Evolutionary conservation across 1,140 invertebrate genomes (phyloP).

Genomic region (Trinorchestia longiramus): DNA sequence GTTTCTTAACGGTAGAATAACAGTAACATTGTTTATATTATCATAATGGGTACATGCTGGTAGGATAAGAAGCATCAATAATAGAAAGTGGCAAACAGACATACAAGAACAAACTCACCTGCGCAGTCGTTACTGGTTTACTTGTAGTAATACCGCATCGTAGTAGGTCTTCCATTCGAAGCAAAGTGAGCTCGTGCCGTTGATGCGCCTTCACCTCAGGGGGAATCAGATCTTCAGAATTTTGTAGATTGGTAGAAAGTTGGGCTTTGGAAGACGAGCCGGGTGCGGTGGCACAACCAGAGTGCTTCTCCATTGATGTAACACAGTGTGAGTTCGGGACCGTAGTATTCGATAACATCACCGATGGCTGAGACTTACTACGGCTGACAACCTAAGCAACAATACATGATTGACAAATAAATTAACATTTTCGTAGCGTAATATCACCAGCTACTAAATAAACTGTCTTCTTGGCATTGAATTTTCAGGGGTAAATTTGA

Average conservation of each 20-base stretch:
- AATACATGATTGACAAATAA: no score
- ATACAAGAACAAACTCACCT: not conserved
- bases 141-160: constrained; percentile 70
- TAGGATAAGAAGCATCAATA: no score
- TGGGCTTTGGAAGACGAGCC: constrained; percentile 78
- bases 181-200: constrained; percentile 82
- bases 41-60: no score
- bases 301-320: constrained; percentile 80
- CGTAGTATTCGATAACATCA: constrained; percentile 50
- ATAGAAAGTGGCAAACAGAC: not conserved
- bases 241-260: constrained; percentile 75
- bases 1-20: no score
- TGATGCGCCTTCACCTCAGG: constrained; percentile 85
- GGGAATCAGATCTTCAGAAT: constrained; percentile 72
- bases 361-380: constrained; percentile 55
- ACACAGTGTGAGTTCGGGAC: constrained; percentile 70
- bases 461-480: no score
- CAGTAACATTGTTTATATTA: no score
- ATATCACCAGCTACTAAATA: no score
- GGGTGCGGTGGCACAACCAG: constrained; percentile 83
- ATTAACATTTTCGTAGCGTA: no score
- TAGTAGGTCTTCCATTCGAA: constrained; percentile 86
- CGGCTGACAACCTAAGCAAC: constrained; percentile 17
- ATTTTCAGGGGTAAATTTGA: no score
- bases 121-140: constrained; percentile 63